Evolutionary conservation across 2,888 invertebrate species (phyloP), one percentile per base, ranked within the genome.

Genomic region (Spisula subtruncata): DNA sequence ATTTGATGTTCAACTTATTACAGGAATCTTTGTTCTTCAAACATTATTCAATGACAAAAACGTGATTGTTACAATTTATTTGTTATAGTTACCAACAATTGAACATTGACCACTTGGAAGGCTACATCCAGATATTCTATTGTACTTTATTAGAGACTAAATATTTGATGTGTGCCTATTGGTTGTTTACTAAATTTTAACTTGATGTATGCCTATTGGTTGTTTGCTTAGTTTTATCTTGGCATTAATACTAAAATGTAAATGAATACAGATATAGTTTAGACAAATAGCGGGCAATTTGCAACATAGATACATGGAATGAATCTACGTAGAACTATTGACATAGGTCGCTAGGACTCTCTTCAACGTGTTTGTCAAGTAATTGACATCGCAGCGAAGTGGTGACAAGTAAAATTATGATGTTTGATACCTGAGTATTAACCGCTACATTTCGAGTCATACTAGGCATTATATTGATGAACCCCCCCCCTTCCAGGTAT

Each of bases 351-450:
- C 12, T 16, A 32, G 84, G 25, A 75, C 84, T 84, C 84, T 75
- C 84, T 84, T 84, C 25, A 84, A 46, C 54, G 60, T 84, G 51
- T 84, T 84, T 84, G 75, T 51, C 75, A 75, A 84, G 84, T 84
- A 84, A 84, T 84, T 84, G 84, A 84, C 84, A 84, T 75, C n/a
- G 35, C 12, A 20, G n/a, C 60, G 18, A 66, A 83, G 83, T 60
- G 83, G 71, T 29, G 75, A 71, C 71, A 29, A 60, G n/a, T 66
- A 25, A 66, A 66, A 66, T 51, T 25, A 66, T 25, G 60, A 66
- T 66, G n/a, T 66, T 66, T n/a, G 60, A 25, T 66, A n/a, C 10
- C 6, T 10, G n/a, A n/a, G n/a, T n/a, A n/a, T n/a, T 66, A 25
- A 66, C 60, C 8, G 60, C 60, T 66, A 25, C 25, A 66, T 66